Percentiles rank a stretch among this genome's conserved stretches.
Evolutionary conservation across 2,888 invertebrate species (phyloP).

Genomic region (Orthonychiurus folsomi): DNA sequence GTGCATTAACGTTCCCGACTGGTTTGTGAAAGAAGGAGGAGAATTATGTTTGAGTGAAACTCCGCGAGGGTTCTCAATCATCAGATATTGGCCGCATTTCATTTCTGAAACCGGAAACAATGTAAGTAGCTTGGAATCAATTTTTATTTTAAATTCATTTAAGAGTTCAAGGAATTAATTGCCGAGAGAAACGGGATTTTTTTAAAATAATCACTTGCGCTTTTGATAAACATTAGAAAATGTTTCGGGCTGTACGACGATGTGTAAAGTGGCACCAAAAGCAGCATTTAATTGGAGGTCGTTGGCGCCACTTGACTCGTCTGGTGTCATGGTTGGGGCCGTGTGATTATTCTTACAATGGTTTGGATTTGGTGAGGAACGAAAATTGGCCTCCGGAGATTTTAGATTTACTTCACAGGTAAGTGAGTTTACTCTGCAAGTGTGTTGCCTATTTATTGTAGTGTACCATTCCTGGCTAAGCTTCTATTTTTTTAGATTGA

Average conservation of each 20-base stretch:
- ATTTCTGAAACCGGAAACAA: slow-evolving; percentile 24
- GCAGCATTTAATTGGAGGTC: slow-evolving; percentile 33
- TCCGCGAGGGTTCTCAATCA: slow-evolving; percentile 24
- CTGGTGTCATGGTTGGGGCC: slow-evolving; percentile 49
- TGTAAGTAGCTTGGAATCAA: slow-evolving; percentile 13
- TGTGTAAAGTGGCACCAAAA: slow-evolving; percentile 39
- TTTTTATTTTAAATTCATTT: background rate
- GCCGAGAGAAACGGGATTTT: no score
- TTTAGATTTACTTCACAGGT: slow-evolving; percentile 41
- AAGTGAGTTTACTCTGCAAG: no score
- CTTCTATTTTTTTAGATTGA: no score
- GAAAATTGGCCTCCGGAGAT: slow-evolving; percentile 41
- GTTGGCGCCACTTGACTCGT: slow-evolving; percentile 43
- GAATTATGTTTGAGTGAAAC: slow-evolving; percentile 33
- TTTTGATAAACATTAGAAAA: slow-evolving; percentile 7
- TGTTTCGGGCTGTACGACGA: slow-evolving; percentile 12
- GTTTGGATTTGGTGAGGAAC: slow-evolving; percentile 40
- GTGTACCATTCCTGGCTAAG: no score
- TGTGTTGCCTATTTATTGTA: background rate
- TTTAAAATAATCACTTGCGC: background rate
- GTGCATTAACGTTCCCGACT: slow-evolving; percentile 35
- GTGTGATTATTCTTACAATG: slow-evolving; percentile 46
- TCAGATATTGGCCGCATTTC: slow-evolving; percentile 35
- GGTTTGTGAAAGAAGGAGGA: slow-evolving; percentile 38
- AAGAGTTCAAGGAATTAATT: no score